Percentiles rank a stretch among this genome's conserved stretches.
Evolutionary conservation across 2,113 vertebrate genomes (phyloP).

Genomic region (Pholis gunnellus): DNA sequence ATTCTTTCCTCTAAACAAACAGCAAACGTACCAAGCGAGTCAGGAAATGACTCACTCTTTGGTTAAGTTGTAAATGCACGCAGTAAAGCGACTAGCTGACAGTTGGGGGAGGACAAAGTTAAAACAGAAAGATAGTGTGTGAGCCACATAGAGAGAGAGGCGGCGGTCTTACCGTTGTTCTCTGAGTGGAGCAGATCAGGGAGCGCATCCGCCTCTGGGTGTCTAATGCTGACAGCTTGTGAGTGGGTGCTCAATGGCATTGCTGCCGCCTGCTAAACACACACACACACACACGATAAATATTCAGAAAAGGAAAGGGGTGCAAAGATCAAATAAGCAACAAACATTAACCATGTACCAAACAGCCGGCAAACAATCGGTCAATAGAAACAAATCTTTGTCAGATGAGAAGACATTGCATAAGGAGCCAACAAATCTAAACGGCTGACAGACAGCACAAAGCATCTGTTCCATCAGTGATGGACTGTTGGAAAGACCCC

Average conservation of each 20-base stretch:
- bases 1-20: constrained; percentile 25
- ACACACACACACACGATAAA: constrained; percentile 33
- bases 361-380: constrained; percentile 27
- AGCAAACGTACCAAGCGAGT: constrained; percentile 34
- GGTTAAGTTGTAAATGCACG: constrained; percentile 20
- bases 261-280: constrained; percentile 64
- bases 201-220: constrained; percentile 66
- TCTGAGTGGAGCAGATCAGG: constrained; percentile 76
- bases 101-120: constrained; percentile 14
- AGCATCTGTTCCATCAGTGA: constrained; percentile 32
- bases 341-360: constrained; percentile 20
- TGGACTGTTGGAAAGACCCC: constrained; percentile 26
- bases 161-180: constrained; percentile 71
- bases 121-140: constrained; percentile 10
- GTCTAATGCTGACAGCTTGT: constrained; percentile 69
- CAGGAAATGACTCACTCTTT: constrained; percentile 56
- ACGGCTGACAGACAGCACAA: constrained; percentile 47
- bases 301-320: constrained; percentile 34
- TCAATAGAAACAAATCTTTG: constrained; percentile 35
- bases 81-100: constrained; percentile 7
- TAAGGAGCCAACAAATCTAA: constrained; percentile 5
- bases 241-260: constrained; percentile 74
- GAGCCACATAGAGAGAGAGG: not conserved
- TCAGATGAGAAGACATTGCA: constrained; percentile 29
- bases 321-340: constrained; percentile 52